phyloP scores from a whole-genome alignment of 2,113 vertebrate species.

The Epinephelus moara region DNA sequence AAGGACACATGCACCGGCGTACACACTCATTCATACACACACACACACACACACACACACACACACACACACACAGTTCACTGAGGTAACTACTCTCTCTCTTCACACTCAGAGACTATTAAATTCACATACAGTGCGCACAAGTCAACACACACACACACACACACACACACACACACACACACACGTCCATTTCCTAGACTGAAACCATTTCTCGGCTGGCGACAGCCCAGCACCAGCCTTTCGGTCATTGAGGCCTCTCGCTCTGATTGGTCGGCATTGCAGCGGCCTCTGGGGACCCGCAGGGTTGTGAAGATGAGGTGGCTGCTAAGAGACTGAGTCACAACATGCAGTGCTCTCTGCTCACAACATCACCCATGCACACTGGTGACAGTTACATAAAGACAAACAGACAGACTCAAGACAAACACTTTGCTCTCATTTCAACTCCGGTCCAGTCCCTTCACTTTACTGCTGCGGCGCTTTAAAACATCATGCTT shows the following conservation, averaged over 20 bases:
- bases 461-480: neutral
- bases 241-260: conserved; percentile 57
- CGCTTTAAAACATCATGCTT: neutral
- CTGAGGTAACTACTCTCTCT: conserved; percentile 13
- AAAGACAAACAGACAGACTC: conserved; percentile 33
- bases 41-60: conserved; percentile 13
- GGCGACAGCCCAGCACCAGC: conserved; percentile 45
- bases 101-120: conserved; percentile 34
- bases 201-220: conserved; percentile 42
- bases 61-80: conserved; percentile 16
- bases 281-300: conserved; percentile 55
- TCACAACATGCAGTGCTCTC: conserved; percentile 71
- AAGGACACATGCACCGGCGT: conserved; percentile 25
- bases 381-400: conserved; percentile 57
- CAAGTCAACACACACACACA: neutral
- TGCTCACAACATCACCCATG: conserved; percentile 40
- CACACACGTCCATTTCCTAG: conserved; percentile 22
- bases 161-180: conserved; percentile 2
- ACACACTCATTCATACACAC: conserved; percentile 20
- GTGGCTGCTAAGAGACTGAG: conserved; percentile 79
- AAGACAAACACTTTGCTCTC: conserved; percentile 25
- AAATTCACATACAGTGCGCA: conserved; percentile 42
- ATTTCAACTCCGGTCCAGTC: neutral
- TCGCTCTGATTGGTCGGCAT: conserved; percentile 61
- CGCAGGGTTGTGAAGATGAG: conserved; percentile 70